Conservation (phyloP, 2,888 invertebrate genomes). For the Rhamnusium bicolor region DNA sequence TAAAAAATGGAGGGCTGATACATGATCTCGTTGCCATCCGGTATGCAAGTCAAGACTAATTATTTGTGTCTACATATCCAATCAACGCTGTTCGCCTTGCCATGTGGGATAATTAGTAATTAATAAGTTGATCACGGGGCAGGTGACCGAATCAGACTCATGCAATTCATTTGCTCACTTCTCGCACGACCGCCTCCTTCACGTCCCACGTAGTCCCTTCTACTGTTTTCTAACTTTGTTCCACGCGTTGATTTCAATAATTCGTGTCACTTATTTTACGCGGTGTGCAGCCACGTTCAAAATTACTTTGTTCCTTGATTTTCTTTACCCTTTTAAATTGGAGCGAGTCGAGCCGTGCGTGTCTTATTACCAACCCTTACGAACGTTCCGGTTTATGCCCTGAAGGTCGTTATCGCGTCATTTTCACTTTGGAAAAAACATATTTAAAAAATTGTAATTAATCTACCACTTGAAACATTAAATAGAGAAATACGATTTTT, state of each 20-base stretch:
- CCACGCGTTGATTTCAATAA: neutral
- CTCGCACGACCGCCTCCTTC: neutral
- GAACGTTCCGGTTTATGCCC: neutral
- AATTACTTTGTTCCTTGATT: neutral
- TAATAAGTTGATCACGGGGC: neutral
- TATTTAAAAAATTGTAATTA: too few relatives aligned
- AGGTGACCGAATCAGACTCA: neutral
- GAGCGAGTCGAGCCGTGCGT: neutral
- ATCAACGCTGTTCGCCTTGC: neutral
- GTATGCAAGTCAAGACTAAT: too few relatives aligned
- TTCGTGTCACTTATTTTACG: neutral
- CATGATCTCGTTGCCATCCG: too few relatives aligned
- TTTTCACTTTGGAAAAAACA: too few relatives aligned
- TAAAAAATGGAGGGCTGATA: too few relatives aligned
- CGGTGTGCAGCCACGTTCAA: neutral
- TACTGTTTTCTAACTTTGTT: neutral
- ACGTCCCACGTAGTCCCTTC: neutral
- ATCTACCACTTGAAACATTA: too few relatives aligned
- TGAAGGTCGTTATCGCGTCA: too few relatives aligned
- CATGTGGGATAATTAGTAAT: neutral
- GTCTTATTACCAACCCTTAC: neutral
- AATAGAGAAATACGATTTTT: too few relatives aligned
- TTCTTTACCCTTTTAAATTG: neutral
- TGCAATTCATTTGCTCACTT: neutral
- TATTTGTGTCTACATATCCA: neutral